Conservation (phyloP, 2,888 invertebrate species). For the Athetis lepigone region DNA sequence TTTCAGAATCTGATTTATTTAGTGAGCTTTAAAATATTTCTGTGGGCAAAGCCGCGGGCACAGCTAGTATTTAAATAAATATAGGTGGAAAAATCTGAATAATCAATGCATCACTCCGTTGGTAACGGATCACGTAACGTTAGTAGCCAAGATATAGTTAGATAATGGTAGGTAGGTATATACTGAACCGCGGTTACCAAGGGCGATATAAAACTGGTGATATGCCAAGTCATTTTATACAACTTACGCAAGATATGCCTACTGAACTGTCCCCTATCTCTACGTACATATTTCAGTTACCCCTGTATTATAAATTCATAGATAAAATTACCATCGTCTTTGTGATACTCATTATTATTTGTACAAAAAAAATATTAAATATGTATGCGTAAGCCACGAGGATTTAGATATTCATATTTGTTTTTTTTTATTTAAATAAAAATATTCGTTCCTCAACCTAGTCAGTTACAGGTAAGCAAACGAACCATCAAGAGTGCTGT, state of each 20-base stretch:
- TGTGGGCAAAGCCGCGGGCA: not conserved
- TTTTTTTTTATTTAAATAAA: too few relatives aligned
- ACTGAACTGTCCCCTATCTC: conserved; percentile 19
- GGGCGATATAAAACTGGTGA: conserved; percentile 59
- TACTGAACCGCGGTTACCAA: conserved; percentile 55
- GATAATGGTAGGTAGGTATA: conserved; percentile 43
- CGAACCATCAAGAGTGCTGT: too few relatives aligned
- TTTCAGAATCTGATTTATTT: not conserved
- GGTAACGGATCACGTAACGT: conserved; percentile 44
- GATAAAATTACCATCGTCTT: not conserved
- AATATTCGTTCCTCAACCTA: too few relatives aligned
- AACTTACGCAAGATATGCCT: conserved; percentile 44
- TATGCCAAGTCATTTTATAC: conserved; percentile 61
- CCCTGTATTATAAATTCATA: not conserved
- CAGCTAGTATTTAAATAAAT: not conserved
- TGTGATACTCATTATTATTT: conserved; percentile 4
- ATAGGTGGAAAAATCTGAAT: not conserved
- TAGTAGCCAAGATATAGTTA: conserved; percentile 34
- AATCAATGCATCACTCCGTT: conserved; percentile 6
- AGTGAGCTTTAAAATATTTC: not conserved
- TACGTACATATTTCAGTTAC: conserved; percentile 7
- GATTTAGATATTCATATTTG: too few relatives aligned
- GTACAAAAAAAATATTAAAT: not conserved
- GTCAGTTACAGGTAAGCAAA: too few relatives aligned
- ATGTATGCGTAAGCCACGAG: too few relatives aligned